Evolutionary conservation across 1,140 invertebrate genomes (phyloP).

Genomic region (Periplaneta americana): DNA sequence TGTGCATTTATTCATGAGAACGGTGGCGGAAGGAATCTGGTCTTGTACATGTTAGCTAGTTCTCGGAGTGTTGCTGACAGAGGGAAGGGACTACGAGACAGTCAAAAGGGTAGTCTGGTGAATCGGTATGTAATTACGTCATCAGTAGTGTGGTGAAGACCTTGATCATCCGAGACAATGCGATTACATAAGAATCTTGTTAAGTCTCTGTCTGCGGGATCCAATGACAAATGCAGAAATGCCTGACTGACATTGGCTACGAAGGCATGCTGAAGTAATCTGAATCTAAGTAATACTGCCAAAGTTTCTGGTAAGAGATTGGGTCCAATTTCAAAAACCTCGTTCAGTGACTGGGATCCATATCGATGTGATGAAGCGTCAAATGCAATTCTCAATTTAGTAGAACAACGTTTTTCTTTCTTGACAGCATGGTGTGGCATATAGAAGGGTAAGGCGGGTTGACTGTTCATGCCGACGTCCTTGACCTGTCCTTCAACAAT

Average conservation of each 20-base stretch:
- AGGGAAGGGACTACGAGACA: background rate
- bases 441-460: too few species aligned
- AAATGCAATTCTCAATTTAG: too few species aligned
- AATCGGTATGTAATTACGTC: background rate
- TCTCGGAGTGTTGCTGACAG: too few species aligned
- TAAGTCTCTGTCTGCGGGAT: background rate
- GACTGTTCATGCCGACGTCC: too few species aligned
- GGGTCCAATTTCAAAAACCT: background rate
- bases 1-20: background rate
- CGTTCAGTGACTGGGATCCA: background rate
- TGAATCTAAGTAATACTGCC: background rate
- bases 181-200: background rate
- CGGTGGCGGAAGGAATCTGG: background rate
- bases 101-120: background rate
- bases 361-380: too few species aligned
- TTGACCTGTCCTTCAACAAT: too few species aligned
- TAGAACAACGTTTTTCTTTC: too few species aligned
- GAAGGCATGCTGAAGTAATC: background rate
- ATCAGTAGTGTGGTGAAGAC: background rate
- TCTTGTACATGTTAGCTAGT: background rate
- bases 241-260: background rate
- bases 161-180: background rate
- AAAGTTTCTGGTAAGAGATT: too few species aligned
- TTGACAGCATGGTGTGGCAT: too few species aligned
- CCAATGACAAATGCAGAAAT: background rate